These are phyloP conservation scores for Sialis fuliginosa DNA, from an alignment of 2,888 invertebrate species.

Conservation along the genomic window DNA sequence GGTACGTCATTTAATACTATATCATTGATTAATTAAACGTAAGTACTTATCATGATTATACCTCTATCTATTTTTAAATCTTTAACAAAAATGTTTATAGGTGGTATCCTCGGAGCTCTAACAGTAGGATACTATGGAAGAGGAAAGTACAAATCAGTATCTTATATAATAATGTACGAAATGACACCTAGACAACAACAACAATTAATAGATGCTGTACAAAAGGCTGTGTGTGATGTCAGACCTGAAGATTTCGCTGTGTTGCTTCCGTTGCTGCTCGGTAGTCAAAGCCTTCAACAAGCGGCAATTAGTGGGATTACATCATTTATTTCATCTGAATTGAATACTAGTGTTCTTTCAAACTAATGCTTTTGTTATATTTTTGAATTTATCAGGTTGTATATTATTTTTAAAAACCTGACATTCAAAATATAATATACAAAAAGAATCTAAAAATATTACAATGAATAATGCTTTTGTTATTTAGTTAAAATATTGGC, in stretches of 20 bases:
- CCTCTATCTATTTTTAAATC: neutral
- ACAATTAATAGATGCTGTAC: conserved; percentile 13
- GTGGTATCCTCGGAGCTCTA: conserved; percentile 19
- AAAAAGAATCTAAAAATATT: too few relatives aligned
- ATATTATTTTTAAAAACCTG: too few relatives aligned
- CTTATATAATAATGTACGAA: conserved; percentile 16
- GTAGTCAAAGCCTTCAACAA: neutral
- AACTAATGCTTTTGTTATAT: neutral
- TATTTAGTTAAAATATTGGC: too few relatives aligned
- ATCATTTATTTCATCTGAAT: neutral
- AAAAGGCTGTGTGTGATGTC: conserved; percentile 12
- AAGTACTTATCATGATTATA: neutral
- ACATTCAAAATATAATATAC: too few relatives aligned
- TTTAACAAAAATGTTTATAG: too few relatives aligned
- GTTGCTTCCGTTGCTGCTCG: conserved; percentile 14
- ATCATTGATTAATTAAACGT: too few relatives aligned
- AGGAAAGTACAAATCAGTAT: conserved; percentile 20
- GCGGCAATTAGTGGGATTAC: neutral
- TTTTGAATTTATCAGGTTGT: neutral
- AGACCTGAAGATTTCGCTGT: conserved; percentile 14
- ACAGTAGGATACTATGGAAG: conserved; percentile 14
- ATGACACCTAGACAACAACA: conserved; percentile 17
- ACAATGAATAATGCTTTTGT: too few relatives aligned
- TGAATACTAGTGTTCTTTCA: neutral
- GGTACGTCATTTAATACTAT: conserved; percentile 14